These are phyloP conservation scores for Thunnus thynnus DNA, from an alignment of 2,113 vertebrate genomes.

Conservation along the genomic window DNA sequence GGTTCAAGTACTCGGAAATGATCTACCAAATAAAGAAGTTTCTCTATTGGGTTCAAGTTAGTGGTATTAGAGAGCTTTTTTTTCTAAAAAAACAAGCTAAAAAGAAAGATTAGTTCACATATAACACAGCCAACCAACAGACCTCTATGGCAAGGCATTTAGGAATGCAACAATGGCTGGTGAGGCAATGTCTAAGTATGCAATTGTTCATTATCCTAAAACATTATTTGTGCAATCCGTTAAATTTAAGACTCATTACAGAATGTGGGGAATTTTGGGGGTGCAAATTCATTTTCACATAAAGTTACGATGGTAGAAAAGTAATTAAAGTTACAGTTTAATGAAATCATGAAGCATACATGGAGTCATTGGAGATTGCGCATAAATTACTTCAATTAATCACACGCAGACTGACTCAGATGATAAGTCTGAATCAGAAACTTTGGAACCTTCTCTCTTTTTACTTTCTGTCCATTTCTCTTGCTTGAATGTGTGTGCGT, in stretches of 20 bases:
- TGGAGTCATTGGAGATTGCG: slow-evolving; percentile 74
- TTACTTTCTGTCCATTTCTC: slow-evolving; percentile 11
- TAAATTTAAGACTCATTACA: slow-evolving; percentile 71
- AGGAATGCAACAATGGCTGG: slow-evolving; percentile 9
- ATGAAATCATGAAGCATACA: slow-evolving; percentile 81
- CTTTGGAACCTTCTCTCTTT: slow-evolving; percentile 56
- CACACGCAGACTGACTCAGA: slow-evolving; percentile 74
- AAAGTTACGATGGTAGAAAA: slow-evolving; percentile 77
- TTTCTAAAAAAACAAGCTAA: background rate
- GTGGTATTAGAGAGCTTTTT: background rate
- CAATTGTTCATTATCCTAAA: slow-evolving; percentile 69
- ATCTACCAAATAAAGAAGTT: background rate
- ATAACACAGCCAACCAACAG: background rate
- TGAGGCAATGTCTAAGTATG: slow-evolving; percentile 37
- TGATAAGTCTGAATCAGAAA: slow-evolving; percentile 66
- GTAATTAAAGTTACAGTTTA: slow-evolving; percentile 80
- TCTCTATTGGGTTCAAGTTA: slow-evolving; percentile 10
- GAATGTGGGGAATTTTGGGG: slow-evolving; percentile 57
- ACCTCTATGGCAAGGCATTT: background rate
- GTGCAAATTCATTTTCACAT: slow-evolving; percentile 73
- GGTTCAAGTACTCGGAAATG: background rate
- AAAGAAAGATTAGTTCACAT: background rate
- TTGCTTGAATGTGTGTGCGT: background rate
- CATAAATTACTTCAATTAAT: slow-evolving; percentile 85
- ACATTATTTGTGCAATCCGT: slow-evolving; percentile 72